Base-by-base conservation (phyloP, 2,113 vertebrate species). In the Sinocyclocheilus rhinocerous region DNA sequence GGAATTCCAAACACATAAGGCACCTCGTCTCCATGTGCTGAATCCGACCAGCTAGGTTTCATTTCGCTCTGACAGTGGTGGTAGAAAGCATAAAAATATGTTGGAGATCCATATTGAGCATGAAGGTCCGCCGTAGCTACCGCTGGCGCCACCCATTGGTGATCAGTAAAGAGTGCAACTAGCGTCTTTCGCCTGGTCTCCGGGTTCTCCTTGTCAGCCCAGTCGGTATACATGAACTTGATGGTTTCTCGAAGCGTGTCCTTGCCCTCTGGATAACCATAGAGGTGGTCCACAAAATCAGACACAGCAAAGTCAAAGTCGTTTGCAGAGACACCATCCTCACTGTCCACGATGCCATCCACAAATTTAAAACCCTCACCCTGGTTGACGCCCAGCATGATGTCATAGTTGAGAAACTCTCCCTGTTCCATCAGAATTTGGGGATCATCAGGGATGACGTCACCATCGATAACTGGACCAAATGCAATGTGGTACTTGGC, bases 391-490 rank as follows among this genome's bases (percentile, higher is more conserved):
- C 98, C 98, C 61, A 99, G 93, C 97, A 99, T 98, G 92, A 99
- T 97, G 94, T 99, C 98, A 4, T 99, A 99, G 92, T 99, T 99
- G 48, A 99, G 97, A 92, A 99, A 99, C 95, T 99, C 98, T 5
- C 98, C 98, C 90, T 99, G 98, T 83, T 99, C 98, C 98, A 99
- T 99, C 12, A 99, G 95, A 89, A 99, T 98, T 94, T 99, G 98
- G 0, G 98, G 98, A 93, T 99, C 98, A 11, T 99, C 98, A 0
- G 98, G 98, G 91, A 99, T 98, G 80, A 99, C 98, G 0, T 99
- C 98, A 0, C 98, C 98, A 24, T 99, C 98, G 2, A 99, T 98
- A 82, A 99, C 97, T 0, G 98, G 98, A 12, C 98, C 98, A 26
- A 99, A 99, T 73, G 98, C 97, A 80, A 99, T 97, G 95, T 99